phyloP scores from a whole-genome alignment of 2,113 vertebrate genomes.

The Notiomystis cincta region DNA sequence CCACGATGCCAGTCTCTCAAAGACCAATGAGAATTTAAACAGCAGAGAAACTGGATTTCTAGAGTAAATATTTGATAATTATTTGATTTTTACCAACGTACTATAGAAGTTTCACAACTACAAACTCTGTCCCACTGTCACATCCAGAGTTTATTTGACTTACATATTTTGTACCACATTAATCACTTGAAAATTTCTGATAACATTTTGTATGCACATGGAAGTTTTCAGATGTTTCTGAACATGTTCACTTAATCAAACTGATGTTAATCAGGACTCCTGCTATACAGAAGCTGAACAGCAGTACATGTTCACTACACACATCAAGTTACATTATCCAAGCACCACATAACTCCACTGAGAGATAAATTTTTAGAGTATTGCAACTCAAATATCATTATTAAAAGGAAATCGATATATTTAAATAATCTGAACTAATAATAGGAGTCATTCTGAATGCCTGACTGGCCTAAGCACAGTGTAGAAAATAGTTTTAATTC shows the following conservation, averaged over 20 bases:
- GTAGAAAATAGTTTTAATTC: neutral
- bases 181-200: neutral
- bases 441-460: neutral
- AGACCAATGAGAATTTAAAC: neutral
- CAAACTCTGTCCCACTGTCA: neutral
- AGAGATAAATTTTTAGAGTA: neutral
- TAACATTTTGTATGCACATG: neutral
- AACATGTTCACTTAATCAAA: neutral
- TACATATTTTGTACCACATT: neutral
- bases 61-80: neutral
- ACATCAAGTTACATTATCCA: neutral
- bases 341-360: accelerated
- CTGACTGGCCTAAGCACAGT: neutral
- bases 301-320: accelerated
- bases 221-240: neutral
- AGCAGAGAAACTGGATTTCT: neutral
- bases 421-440: neutral
- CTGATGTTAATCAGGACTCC: neutral
- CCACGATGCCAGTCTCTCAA: neutral
- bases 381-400: neutral
- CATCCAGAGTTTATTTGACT: neutral
- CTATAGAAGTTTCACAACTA: neutral
- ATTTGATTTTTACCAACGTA: accelerated
- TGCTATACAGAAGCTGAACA: neutral
- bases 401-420: accelerated